Conservation (phyloP, 1,140 invertebrate species). For the Euwallacea similis region DNA sequence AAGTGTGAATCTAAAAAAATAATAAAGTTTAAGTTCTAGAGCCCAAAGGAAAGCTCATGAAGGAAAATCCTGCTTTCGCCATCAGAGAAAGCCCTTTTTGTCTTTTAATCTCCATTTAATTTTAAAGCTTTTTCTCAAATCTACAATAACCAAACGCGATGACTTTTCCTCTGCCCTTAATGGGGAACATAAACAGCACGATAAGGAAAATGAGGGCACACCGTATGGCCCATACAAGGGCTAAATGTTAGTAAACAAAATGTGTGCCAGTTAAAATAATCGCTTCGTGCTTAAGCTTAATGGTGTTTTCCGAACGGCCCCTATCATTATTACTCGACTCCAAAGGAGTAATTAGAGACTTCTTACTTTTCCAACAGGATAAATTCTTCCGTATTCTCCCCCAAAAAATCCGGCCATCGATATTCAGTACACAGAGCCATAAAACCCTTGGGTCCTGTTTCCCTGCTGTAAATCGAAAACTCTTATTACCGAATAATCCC, state of each 20-base stretch:
- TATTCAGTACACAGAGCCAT: constrained; percentile 11
- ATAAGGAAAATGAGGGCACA: constrained; percentile 3
- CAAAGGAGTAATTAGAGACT: no score
- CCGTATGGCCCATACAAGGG: neutral
- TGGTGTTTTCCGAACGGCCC: constrained; percentile 1
- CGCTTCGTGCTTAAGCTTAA: constrained; percentile 5
- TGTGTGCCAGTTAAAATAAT: constrained; percentile 11
- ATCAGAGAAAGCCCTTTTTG: no score
- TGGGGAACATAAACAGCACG: constrained; percentile 6
- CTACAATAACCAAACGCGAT: no score
- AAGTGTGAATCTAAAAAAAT: no score
- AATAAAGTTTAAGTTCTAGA: no score
- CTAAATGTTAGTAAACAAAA: constrained; percentile 3
- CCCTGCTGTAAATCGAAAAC: constrained; percentile 14
- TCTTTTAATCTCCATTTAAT: no score
- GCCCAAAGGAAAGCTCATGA: no score
- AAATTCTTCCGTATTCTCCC: neutral
- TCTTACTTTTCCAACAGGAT: neutral
- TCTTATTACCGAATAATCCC: constrained; percentile 21
- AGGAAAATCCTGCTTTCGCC: no score
- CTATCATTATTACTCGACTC: no score
- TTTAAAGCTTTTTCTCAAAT: no score
- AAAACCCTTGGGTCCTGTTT: neutral
- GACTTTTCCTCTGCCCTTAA: neutral
- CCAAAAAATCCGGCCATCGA: neutral